Conservation (phyloP, 2,113 vertebrate species). For the Murina feae region DNA sequence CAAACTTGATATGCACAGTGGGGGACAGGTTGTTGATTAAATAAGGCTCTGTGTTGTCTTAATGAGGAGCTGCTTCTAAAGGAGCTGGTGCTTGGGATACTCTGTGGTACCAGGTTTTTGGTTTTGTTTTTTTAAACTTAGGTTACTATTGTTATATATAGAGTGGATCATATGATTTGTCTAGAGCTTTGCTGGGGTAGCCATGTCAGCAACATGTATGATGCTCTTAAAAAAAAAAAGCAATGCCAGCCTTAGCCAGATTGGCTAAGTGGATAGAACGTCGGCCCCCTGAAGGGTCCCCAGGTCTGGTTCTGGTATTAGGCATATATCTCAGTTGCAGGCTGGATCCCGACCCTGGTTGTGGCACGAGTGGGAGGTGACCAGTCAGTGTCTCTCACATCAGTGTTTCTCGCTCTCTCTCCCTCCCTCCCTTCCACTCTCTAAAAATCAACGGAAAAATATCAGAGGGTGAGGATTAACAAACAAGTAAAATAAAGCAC, state of each 20-base stretch:
- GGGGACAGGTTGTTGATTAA: not conserved
- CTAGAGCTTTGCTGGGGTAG: not conserved
- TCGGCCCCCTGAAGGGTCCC: too few relatives aligned
- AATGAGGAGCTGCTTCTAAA: not conserved
- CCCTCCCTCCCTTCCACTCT: too few relatives aligned
- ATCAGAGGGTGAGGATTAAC: too few relatives aligned
- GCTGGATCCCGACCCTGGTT: too few relatives aligned
- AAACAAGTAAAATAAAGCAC: not conserved
- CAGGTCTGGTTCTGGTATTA: too few relatives aligned
- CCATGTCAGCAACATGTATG: not conserved
- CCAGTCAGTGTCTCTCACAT: too few relatives aligned
- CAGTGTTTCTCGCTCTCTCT: too few relatives aligned
- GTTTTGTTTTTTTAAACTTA: not conserved
- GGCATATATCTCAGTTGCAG: too few relatives aligned
- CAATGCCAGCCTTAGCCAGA: too few relatives aligned
- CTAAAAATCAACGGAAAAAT: too few relatives aligned
- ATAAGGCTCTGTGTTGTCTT: not conserved
- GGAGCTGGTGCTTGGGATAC: not conserved
- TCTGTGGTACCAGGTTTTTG: not conserved
- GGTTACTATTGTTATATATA: not conserved
- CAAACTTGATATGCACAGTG: not conserved
- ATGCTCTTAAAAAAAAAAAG: not conserved
- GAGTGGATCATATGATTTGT: not conserved
- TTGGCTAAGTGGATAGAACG: too few relatives aligned
- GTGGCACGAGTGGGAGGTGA: too few relatives aligned